Conservation (phyloP, 2,888 invertebrate species). For the Pemphredon lugubris region DNA sequence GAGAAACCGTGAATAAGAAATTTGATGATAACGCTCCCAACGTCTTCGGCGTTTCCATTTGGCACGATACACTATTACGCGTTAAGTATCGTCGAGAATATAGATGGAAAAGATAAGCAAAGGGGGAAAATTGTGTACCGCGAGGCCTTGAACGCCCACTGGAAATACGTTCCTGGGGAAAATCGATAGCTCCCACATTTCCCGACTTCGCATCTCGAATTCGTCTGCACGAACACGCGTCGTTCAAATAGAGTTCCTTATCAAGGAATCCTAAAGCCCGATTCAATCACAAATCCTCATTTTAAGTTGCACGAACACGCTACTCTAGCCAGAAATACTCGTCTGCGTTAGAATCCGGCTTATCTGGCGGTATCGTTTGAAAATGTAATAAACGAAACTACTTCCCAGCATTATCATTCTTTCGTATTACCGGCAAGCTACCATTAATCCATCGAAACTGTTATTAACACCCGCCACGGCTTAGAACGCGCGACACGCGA, state of each 20-base stretch:
- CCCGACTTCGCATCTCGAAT: conserved; percentile 26
- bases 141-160: background rate
- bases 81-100: background rate
- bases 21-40: background rate
- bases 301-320: background rate
- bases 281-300: conserved; percentile 8
- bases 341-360: too few relatives aligned
- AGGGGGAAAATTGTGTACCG: too few relatives aligned
- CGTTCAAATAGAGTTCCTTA: conserved; percentile 30
- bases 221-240: conserved; percentile 17
- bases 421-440: too few relatives aligned
- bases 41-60: background rate
- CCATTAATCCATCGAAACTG: too few relatives aligned
- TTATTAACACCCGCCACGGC: too few relatives aligned
- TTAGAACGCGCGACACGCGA: too few relatives aligned
- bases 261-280: conserved; percentile 12
- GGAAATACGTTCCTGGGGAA: conserved; percentile 36
- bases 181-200: conserved; percentile 53
- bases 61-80: too few relatives aligned
- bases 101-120: conserved; percentile 2
- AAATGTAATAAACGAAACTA: too few relatives aligned
- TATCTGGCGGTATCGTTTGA: too few relatives aligned
- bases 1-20: background rate
- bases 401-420: too few relatives aligned
- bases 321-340: background rate